Base-by-base conservation (phyloP, 2,797 vertebrate species). In the Cryptoblepharus egeriae region DNA sequence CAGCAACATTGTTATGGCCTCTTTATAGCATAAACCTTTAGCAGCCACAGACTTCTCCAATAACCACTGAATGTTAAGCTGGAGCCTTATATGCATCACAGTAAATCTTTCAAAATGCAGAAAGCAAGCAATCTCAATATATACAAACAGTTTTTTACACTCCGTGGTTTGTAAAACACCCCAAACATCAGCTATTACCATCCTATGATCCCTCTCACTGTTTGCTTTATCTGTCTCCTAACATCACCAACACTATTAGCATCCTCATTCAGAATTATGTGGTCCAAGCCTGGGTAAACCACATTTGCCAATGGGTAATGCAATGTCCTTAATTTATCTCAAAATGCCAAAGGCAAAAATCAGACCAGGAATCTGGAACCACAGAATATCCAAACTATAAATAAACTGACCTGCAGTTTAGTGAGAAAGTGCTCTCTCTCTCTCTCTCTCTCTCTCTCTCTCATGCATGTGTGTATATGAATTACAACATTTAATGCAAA, bases 1-100 rank as follows among this genome's bases (percentile, higher is more conserved):
- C 81, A 90, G 90, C 88, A 93, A 90, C 82, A 52, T 70, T 82
- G 87, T 81, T 87, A 92, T 76, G 73, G 5, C 49, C 32, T 85
- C 70, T 42, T 77, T 80, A 49, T 79, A 86, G 85, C 74, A 77
- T 78, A 80, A 86, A 32, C 86, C 76, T 87, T 89, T 77, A 24
- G 83, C 77, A 74, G 72, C 63, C 83, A 75, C 80, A 73, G 58
- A 87, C 86, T 70, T 82, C n/a, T 37, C 45, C 67, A 70, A 87
- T 86, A 84, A 83, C 72, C 82, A 81, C 88, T 60, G 10, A 30
- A 84, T 70, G 64, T 79, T 82, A 86, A 88, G 64, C 87, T 64
- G 65, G 85, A 89, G 32, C n/a, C n/a, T 72, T 37, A 49, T 28
- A 57, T 57, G 81, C 22, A 30, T 30, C 74, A 58, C 72, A 82